These are phyloP conservation scores for Abscondita cerata DNA, from an alignment of 2,888 invertebrate species.

Conservation along the genomic window DNA sequence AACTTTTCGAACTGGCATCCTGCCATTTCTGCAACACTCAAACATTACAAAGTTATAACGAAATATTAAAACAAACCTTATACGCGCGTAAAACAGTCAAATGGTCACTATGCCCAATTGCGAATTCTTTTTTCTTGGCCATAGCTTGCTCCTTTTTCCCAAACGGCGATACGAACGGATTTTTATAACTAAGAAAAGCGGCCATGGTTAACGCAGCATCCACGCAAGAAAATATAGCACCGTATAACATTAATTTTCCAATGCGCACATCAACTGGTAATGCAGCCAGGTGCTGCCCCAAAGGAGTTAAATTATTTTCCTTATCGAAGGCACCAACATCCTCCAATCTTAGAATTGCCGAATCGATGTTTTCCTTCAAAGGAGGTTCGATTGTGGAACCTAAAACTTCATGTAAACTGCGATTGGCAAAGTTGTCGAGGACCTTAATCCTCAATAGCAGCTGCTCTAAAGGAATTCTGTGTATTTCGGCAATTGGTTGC, in stretches of 20 bases:
- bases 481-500: conserved; percentile 88
- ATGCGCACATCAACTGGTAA: conserved; percentile 90
- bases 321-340: conserved; percentile 84
- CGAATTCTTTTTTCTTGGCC: conserved; percentile 76
- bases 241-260: conserved; percentile 91
- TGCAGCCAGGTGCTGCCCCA: conserved; percentile 87
- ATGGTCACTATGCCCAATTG: conserved; percentile 86
- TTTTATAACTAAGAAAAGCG: conserved; percentile 80
- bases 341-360: conserved; percentile 73
- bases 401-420: conserved; percentile 51
- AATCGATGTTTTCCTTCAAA: conserved; percentile 68
- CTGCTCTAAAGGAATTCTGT: conserved; percentile 87
- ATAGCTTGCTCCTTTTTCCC: conserved; percentile 76
- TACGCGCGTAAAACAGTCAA: conserved; percentile 86
- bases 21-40: conserved; percentile 79
- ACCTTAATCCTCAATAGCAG: conserved; percentile 78
- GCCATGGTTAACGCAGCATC: conserved; percentile 93
- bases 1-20: conserved; percentile 70
- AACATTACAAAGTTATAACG: conserved; percentile 16
- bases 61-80: conserved; percentile 63
- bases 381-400: conserved; percentile 79
- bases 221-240: conserved; percentile 90
- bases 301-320: conserved; percentile 75
- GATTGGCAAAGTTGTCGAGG: conserved; percentile 60
- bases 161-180: conserved; percentile 78